Evolutionary conservation across 2,888 invertebrate genomes (phyloP), one percentile per base, ranked within the genome.

Genomic region (Metellina segmentata): DNA sequence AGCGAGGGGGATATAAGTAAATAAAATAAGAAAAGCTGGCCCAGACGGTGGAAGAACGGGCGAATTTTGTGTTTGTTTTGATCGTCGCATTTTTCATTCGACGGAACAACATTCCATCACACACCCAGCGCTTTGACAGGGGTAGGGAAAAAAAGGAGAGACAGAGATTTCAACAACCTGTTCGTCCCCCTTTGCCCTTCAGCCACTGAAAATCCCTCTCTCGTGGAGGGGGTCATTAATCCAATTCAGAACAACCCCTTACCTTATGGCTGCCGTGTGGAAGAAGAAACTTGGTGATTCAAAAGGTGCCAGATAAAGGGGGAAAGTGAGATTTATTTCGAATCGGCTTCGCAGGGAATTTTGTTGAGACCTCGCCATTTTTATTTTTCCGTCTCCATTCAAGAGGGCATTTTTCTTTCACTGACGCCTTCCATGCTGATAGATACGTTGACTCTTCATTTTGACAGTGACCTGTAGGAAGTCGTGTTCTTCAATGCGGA

Each of bases 71-170:
- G 81, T 90, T 90, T 90, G 85, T 85, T 90, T 85, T 85, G 90
- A 79, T 85, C 79, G 85, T 19, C 70, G 61, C 72, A 79, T 90
- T 89, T 89, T 83, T 83, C 83, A 83, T 89, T 90, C 85, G 90
- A 90, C 90, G 85, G 90, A 79, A 79, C 90, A 53, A 81, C 90
- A 90, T 90, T 90, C 90, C 89, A 83, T 90, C 85, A 81, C 87
- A 90, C 90, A 79, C 90, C 85, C 79, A 71, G 83, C 81, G 74
- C 61, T 75, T 81, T 81, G 78, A 51, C 77, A 78, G 13, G 8
- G 51, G 70, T 8, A 6, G 61, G 53, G 34, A 34, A 34, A 34
- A 34, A 34, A 34, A 34, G 34, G 34, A 34, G 34, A 34, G 34
- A 34, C 34, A 34, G 34, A 34, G 34, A 34, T 34, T 81, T 81